Base-by-base conservation (phyloP, 2,113 vertebrate genomes). In the Marmota monax region DNA sequence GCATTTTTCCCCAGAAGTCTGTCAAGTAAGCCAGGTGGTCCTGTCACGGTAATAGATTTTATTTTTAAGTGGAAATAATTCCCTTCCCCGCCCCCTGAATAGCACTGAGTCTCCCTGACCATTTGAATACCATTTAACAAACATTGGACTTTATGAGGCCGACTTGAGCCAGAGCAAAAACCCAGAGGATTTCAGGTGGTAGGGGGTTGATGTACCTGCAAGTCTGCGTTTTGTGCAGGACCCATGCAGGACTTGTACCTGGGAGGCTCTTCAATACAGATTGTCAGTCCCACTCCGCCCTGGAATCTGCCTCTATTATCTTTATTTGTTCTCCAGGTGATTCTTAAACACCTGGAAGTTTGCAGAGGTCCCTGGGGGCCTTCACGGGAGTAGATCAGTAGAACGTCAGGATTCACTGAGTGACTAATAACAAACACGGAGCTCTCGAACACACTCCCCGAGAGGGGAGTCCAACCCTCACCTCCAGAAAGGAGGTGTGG, bases 231-330 rank as follows among this genome's bases (percentile, higher is more conserved):
- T 23, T 69, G 29, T 7, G 27, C 29, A 56, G 51, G 51, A 16
- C 2, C 12, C 56, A 23, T 0, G 14, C 45, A 16, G 1, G 4
- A 61, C 29, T 7, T 6, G 32, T 12, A 3, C 42, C 6, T 16
- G 27, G 11, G 65, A 25, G 7, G 22, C 22, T 67, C 8, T 32
- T 51, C 14, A 39, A 42, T 7, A n/a, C 42, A 67, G 61, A 25
- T 29, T 58, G 10, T 34, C 48, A 84, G 72, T 7, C 27, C 37
- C 3, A 0, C 2, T 39, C 13, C 58, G 42, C 4, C 83, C 37
- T 67, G 78, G 23, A 32, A 51, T 48, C 63, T 56, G 34, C 72
- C 11, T 14, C 45, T 76, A 27, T 42, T 45, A 29, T 32, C 34
- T 22, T 22, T 29, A n/a, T 72, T 78, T 83, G 58, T 7, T 79